Evolutionary conservation across 2,113 vertebrate species (phyloP).

Genomic region (rabbit (Oryctolagus cuniculus)): DNA sequence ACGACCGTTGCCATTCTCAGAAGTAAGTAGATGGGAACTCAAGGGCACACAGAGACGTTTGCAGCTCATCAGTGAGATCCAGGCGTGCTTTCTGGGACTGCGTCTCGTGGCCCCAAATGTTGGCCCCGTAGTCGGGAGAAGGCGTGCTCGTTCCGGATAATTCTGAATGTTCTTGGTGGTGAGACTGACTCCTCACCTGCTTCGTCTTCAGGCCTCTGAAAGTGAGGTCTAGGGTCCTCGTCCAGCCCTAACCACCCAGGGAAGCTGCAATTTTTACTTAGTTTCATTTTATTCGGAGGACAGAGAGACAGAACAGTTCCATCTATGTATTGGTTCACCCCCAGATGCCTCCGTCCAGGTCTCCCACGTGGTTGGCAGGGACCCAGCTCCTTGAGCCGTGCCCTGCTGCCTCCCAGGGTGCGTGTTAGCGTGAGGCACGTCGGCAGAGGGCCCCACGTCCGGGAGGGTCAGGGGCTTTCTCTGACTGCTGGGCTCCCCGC

Average conservation of each 20-base stretch:
- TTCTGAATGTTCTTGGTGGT: not conserved
- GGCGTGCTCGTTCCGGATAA: not conserved
- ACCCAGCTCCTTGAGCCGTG: too few relatives aligned
- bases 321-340: too few relatives aligned
- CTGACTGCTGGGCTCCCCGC: not conserved
- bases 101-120: not conserved
- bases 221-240: not conserved
- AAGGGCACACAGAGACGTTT: not conserved
- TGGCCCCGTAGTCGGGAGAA: not conserved
- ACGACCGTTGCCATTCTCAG: not conserved
- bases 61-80: not conserved
- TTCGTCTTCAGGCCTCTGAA: not conserved
- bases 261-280: too few relatives aligned
- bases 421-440: too few relatives aligned
- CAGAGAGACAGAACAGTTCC: too few relatives aligned
- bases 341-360: too few relatives aligned
- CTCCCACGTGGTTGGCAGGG: too few relatives aligned
- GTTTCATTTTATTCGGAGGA: too few relatives aligned
- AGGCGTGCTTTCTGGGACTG: not conserved
- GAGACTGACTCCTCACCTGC: not conserved
- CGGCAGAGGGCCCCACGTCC: not conserved
- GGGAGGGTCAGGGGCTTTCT: not conserved
- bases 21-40: accelerated
- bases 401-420: too few relatives aligned
- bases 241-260: accelerated